These are phyloP conservation scores for Alexandromys fortis DNA, from an alignment of 2,113 vertebrate genomes.

Conservation along the genomic window DNA sequence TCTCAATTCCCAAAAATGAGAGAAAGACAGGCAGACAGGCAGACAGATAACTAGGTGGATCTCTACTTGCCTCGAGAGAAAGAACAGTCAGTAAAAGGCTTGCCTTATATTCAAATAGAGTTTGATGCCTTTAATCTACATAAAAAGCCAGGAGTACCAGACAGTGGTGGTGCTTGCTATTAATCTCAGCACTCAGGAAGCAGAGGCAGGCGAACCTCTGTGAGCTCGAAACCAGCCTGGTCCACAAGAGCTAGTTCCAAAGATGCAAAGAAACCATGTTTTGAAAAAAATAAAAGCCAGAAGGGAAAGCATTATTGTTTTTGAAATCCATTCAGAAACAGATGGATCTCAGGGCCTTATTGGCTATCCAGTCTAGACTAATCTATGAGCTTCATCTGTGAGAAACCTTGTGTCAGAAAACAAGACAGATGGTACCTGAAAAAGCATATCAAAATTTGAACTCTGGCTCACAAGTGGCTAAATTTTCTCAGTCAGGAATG, in stretches of 20 bases:
- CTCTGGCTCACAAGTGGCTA: not conserved
- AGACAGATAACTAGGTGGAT: not conserved
- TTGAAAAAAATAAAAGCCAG: too few species aligned
- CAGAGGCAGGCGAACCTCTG: not conserved
- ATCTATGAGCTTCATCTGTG: not conserved
- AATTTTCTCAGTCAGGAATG: not conserved
- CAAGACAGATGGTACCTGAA: not conserved
- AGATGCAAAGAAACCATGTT: too few species aligned
- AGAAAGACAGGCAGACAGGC: not conserved
- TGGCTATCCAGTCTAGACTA: not conserved
- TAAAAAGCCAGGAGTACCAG: not conserved
- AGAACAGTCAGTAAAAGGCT: not conserved
- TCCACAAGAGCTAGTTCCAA: too few species aligned
- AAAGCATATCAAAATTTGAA: not conserved
- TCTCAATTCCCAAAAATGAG: not conserved
- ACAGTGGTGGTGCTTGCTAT: too few species aligned
- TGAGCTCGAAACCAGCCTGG: too few species aligned
- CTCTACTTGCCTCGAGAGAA: not conserved
- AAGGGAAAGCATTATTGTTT: not conserved
- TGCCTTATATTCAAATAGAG: not conserved
- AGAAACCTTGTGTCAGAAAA: not conserved
- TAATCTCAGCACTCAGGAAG: not conserved
- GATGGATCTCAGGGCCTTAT: accelerated
- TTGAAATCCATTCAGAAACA: not conserved
- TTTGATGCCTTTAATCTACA: not conserved